phyloP scores from a whole-genome alignment of 2,113 vertebrate species.

The Acanthisitta chloris region DNA sequence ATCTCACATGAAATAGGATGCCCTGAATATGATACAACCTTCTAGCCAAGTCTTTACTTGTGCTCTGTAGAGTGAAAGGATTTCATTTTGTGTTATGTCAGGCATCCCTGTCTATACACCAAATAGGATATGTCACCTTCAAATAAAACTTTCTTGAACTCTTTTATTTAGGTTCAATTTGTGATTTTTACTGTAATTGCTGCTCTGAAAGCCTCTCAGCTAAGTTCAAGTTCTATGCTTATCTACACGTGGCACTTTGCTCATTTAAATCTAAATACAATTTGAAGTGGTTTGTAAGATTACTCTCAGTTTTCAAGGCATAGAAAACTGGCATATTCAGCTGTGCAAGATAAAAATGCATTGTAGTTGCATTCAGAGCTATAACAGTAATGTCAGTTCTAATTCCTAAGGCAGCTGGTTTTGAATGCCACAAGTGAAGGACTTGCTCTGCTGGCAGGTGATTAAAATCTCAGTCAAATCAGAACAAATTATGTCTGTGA shows the following conservation, averaged over 20 bases:
- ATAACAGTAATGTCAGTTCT: background rate
- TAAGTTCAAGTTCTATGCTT: background rate
- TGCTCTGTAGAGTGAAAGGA: background rate
- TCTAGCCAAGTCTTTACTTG: background rate
- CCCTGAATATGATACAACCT: background rate
- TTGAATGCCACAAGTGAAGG: background rate
- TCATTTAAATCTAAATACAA: background rate
- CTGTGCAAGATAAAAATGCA: background rate
- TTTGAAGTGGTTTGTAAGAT: background rate
- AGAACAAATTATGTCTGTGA: background rate
- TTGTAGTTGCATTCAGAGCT: background rate
- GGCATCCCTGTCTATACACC: background rate
- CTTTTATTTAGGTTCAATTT: background rate
- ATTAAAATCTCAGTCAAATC: slow-evolving; percentile 4
- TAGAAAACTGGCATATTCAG: background rate
- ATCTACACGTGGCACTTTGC: background rate
- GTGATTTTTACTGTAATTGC: background rate
- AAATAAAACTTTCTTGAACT: background rate
- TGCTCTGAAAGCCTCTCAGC: background rate
- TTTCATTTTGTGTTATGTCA: background rate
- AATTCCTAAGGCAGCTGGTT: background rate
- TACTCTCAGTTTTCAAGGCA: background rate
- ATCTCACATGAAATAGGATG: background rate
- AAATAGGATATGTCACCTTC: background rate
- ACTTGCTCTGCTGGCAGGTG: background rate